Evolutionary conservation across 2,888 invertebrate genomes (phyloP), one percentile per base, ranked within the genome.

Genomic region (Xestia rhomboidea): DNA sequence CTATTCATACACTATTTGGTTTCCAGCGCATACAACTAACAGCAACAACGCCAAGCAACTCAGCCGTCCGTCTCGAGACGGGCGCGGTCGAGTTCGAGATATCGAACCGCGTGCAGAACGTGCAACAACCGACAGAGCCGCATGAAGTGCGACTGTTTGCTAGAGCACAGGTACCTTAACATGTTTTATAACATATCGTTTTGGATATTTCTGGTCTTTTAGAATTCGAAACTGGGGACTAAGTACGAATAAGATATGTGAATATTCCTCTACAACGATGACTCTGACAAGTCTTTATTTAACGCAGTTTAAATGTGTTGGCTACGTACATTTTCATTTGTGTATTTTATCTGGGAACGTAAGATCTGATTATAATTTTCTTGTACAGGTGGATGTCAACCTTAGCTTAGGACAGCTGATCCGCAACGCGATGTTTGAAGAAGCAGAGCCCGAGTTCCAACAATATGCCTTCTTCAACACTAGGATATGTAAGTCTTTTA

Each of bases 391-490:
- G 63, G 99, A 99, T 91, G 97, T 99, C 15, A 99, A 99, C 95
- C 95, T 99, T 11, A 99, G 99, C 63, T 97, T 99, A n/a, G 99
- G 99, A 0, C 99, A 99, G 92, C 97, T 99, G 51, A 98, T 98
- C 70, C 97, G 99, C 76, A 99, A 99, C 94, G 98, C 99, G 0
- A 97, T 99, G 95, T 99, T 99, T 93, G 99, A 99, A 92, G 99
- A 99, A 93, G 99, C 99, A 0, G 99, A 99, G 89, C 98, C 99
- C 0, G 99, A 99, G 93, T 99, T 99, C 93, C 99, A 99, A 92
- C 99, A 99, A 92, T 99, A 99, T 93, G 99, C 99, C 0, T 99
- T 99, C 96, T 99, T 99, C 96, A 99, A 99, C 93, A 99, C 99
- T 0, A 97, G 99, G 88, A 99, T 99, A 87, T 98, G 98, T 95